Base-by-base conservation (phyloP, 2,113 vertebrate species). In the Eubucco bourcierii region DNA sequence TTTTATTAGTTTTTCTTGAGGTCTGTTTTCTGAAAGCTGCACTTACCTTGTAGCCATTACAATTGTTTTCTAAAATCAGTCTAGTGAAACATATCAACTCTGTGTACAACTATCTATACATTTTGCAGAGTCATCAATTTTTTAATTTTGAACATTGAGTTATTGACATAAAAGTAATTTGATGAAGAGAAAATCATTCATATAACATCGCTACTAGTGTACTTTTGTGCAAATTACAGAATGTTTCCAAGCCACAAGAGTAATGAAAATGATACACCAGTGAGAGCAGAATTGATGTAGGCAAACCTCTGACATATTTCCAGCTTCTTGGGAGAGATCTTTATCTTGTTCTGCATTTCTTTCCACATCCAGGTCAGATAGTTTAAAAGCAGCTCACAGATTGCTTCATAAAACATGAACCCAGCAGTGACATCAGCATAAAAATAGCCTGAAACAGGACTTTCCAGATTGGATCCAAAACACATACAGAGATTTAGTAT, bases 1-100 rank as follows among this genome's bases (percentile, higher is more conserved):
- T 94, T 96, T 96, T 95, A 90, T 88, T 81, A 29, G 4, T 90
- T 97, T 80, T 67, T 58, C 73, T 90, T 93, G 68, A 94, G 63
- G 82, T 96, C 70, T 97, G 64, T 94, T 96, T 91, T 97, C 96
- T 73, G 37, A 68, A 85, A 88, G n/a, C 29, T 80, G 5, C 9
- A 25, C 28, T 61, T 85, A 70, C n/a, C 10, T 20, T 71, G 18
- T 72, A 88, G 58, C 0, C 8, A 52, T 68, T 33, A n/a, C 4
- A 61, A 18, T 4, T 18, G 5, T 9, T 87, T 44, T 80, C 44
- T 85, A 41, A 82, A 92, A 84, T 55, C 6, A 33, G 14, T 39
- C 25, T 37, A 3, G 3, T 58, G 15, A 79, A 17, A 46, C 2
- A 0, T 68, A 19, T 29, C 14, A 61, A 24, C 3, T 68, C 23